Evolutionary conservation across 2,797 vertebrate species (phyloP), one percentile per base, ranked within the genome.

Genomic region (Lepidocolaptes lacrymiger): DNA sequence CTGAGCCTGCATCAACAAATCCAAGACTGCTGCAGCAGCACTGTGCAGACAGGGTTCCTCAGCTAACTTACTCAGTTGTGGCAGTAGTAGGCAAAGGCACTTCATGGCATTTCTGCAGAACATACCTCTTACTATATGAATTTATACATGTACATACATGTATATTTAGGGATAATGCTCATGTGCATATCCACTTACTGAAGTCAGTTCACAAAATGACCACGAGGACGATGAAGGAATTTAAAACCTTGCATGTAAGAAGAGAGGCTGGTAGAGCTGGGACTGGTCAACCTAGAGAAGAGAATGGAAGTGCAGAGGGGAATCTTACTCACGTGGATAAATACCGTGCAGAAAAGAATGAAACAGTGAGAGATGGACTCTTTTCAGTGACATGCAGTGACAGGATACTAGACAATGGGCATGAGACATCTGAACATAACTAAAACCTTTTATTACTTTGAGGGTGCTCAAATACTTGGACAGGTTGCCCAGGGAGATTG

Each of bases 391-490:
- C 0, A 0, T 17, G 12, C 30, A 73, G 39, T 37, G 21, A 49
- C 7, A 48, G 5, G 14, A 52, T 12, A 62, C 37, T 19, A 30
- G 32, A 12, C 22, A 58, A 10, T 20, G 27, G 15, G 3, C 3
- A 56, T 2, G 71, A 56, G 46, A 28, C 4, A 17, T 21, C 3
- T 59, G 23, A 82, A 67, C 6, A 17, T 2, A 69, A 10, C 3
- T n/a, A 71, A 62, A 20, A 1, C 0, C 0, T 7, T 39, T 58
- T 55, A n/a, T 72, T 10, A 21, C 7, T 28, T 20, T 48, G 7
- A 10, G 5, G 8, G 12, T 44, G 4, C 2, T 69, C 21, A 52
- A 66, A 9, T 28, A 30, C 6, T 41, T 16, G 9, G 27, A 17
- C 7, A 19, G 24, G 22, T 28, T 36, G 39, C 7, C 18, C 27